phyloP scores from a whole-genome alignment of 1,140 invertebrate species.

The Plutomurus gul region DNA sequence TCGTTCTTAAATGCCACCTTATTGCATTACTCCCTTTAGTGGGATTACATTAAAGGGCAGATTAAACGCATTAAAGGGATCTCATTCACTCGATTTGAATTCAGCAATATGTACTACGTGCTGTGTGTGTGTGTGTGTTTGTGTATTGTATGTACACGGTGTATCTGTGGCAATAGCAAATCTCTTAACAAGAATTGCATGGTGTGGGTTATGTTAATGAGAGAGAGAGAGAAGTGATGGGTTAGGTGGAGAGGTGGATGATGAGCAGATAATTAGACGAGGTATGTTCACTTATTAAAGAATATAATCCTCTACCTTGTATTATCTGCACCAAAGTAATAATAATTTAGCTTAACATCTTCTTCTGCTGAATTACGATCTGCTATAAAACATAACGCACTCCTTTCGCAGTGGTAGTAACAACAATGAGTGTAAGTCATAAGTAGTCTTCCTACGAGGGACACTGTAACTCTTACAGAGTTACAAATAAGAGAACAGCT shows the following conservation, averaged over 20 bases:
- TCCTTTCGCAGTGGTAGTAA: too few relatives aligned
- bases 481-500: too few relatives aligned
- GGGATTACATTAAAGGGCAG: slow-evolving; percentile 5
- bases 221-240: not conserved
- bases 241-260: slow-evolving; percentile 22
- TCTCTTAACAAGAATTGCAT: not conserved
- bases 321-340: not conserved
- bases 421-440: too few relatives aligned
- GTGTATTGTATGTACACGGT: not conserved
- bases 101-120: not conserved
- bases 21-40: not conserved
- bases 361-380: too few relatives aligned
- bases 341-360: not conserved
- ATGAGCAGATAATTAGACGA: slow-evolving; percentile 20
- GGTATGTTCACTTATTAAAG: slow-evolving; percentile 21
- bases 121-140: not conserved
- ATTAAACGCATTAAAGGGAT: not conserved
- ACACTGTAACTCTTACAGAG: too few relatives aligned
- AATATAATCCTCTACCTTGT: not conserved
- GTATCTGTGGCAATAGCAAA: not conserved
- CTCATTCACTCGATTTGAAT: not conserved
- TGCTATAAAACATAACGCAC: too few relatives aligned
- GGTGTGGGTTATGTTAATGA: slow-evolving; percentile 18
- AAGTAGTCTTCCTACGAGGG: too few relatives aligned
- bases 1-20: not conserved